Evolutionary conservation across 2,888 invertebrate genomes (phyloP), one percentile per base, ranked within the genome.

Genomic region (Trichopria drosophilae): DNA sequence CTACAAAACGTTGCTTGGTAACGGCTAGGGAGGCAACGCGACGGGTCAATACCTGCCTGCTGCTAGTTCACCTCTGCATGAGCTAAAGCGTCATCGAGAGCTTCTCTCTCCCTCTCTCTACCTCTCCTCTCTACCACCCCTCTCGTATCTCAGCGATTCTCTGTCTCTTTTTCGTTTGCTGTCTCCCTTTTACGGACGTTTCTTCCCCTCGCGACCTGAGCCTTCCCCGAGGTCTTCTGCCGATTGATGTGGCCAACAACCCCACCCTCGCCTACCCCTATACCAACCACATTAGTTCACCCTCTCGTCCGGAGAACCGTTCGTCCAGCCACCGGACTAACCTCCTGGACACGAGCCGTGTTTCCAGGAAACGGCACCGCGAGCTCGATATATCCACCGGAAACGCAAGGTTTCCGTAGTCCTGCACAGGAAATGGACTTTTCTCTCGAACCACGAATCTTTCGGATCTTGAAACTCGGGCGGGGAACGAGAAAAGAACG

Each of bases 31-130:
- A 71, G 64, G 72, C 67, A 22, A n/a, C 34, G 60, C 61, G 64
- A 72, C 75, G 73, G 75, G 75, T 75, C 75, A 74, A 75, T 75
- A 75, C 72, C 73, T 71, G 66, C 69, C 59, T 63, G 64, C 62
- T 53, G 65, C 58, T 61, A 60, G 47, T 51, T 54, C 55, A 40
- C 53, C 57, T 58, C 66, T 53, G 66, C 69, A 60, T 61, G 58
- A 67, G 67, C 63, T 64, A 48, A 66, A 70, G 66, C 72, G 71
- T 71, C 71, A 71, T 67, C 65, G 65, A n/a, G 62, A 60, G 65
- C 50, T 46, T 47, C 52, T 45, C 53, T 35, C 50, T 50, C 60
- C 37, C 59, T 50, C 51, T 54, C 43, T 53, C 55, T 54, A 42
- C 55, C 54, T 37, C 54, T 50, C 53, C 40, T 53, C 43, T 19